Evolutionary conservation across 1,140 invertebrate genomes (phyloP).

Genomic region (Drosophila funebris): DNA sequence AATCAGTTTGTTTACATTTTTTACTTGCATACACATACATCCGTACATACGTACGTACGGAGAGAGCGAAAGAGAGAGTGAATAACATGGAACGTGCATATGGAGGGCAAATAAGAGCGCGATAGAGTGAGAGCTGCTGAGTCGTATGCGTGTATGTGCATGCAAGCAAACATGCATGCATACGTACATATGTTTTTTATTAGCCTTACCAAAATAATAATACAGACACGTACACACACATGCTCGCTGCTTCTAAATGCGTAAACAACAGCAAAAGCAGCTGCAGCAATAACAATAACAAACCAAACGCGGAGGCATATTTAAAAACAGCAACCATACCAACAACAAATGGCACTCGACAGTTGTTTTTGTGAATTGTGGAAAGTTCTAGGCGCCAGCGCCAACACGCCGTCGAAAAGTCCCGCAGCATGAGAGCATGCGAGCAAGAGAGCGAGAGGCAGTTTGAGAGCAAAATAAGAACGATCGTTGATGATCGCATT

Average conservation of each 20-base stretch:
- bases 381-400: slow-evolving; percentile 52
- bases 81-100: slow-evolving; percentile 16
- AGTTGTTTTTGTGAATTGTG: slow-evolving; percentile 44
- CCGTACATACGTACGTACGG: slow-evolving; percentile 2
- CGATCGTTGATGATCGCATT: slow-evolving; percentile 61
- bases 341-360: slow-evolving; percentile 31
- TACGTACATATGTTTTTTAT: slow-evolving; percentile 58
- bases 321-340: slow-evolving; percentile 19
- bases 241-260: slow-evolving; percentile 48
- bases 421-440: background rate
- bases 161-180: background rate
- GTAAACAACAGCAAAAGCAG: slow-evolving; percentile 73
- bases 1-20: slow-evolving; percentile 84
- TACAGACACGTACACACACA: slow-evolving; percentile 59
- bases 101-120: background rate
- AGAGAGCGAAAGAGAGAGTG: slow-evolving; percentile 50
- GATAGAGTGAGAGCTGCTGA: background rate
- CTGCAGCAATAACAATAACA: slow-evolving; percentile 73
- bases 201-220: slow-evolving; percentile 78
- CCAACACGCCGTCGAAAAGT: background rate
- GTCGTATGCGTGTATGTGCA: slow-evolving; percentile 1
- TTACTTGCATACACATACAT: slow-evolving; percentile 64
- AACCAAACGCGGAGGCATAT: slow-evolving; percentile 24
- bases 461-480: background rate
- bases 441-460: slow-evolving; percentile 25